Evolutionary conservation across 2,888 invertebrate species (phyloP), one percentile per base, ranked within the genome.

Genomic region (Sabellastarte sp.): DNA sequence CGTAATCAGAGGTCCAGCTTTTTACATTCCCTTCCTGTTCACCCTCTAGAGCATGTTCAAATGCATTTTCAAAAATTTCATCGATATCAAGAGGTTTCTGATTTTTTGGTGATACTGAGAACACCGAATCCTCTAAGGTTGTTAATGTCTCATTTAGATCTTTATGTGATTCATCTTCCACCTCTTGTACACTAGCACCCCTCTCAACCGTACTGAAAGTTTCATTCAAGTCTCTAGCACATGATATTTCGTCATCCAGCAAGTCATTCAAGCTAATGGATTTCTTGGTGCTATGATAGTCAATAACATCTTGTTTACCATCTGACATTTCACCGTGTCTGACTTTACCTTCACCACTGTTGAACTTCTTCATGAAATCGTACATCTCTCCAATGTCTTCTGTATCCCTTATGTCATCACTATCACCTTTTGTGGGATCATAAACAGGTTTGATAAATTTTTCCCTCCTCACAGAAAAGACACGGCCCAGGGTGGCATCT

Each of bases 401-500:
- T 41, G 10, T 41, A 15, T 15, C 10, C 10, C 20, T 20, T 15
- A 41, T 41, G 20, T 15, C 10, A 41, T 10, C 20, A 10, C 20
- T 10, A 15, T 41, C 41, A 10, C 41, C 41, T 10, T 10, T 15
- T 41, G 41, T 41, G 41, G 10, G 41, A 10, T 41, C 41, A 15
- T 41, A 10, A 15, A 41, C 41, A 15, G 10, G 41, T 10, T 41
- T 41, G 41, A 41, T 15, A 10, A 10, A 41, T 41, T 41, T 41
- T 41, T 53, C 53, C 5, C 53, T 24, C 3, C 5, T 5, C 5
- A 59, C 10, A 5, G 59, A 5, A 26, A 59, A 59, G 24, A 59
- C 41, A 5, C 59, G 32, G 4, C 33, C 33, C 59, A 59, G 28
- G 24, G 59, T 59, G 15, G 59, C 59, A 26, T 59, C 59, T 5